Evolutionary conservation across 2,113 vertebrate genomes (phyloP).

Genomic region (Clarias batrachus): DNA sequence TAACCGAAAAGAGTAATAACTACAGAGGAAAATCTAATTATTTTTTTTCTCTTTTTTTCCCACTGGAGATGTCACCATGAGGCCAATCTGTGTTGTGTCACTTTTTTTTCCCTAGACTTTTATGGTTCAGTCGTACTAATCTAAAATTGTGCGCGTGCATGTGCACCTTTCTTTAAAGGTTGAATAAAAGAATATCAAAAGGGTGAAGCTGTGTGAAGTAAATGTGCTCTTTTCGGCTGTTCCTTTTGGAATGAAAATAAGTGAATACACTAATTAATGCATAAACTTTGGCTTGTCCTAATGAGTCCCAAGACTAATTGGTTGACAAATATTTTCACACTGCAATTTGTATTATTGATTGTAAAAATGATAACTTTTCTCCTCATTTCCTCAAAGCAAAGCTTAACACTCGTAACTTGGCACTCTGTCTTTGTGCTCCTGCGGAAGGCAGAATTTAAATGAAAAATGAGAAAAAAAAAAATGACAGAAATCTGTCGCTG

Average conservation of each 20-base stretch:
- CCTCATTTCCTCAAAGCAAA: neutral
- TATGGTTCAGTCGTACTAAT: neutral
- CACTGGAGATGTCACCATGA: neutral
- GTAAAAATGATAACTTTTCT: neutral
- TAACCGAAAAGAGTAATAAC: conserved; percentile 51
- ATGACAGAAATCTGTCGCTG: conserved; percentile 1
- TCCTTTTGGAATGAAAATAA: neutral
- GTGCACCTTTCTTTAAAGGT: neutral
- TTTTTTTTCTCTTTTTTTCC: conserved; percentile 24
- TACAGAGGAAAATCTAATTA: conserved; percentile 42
- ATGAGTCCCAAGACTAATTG: conserved; percentile 5
- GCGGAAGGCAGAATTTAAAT: conserved; percentile 5
- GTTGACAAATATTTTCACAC: neutral
- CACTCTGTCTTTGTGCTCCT: conserved; percentile 16
- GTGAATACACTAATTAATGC: conserved; percentile 28
- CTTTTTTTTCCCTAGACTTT: neutral
- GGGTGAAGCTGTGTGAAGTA: neutral
- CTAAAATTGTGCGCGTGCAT: neutral
- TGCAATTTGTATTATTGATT: neutral
- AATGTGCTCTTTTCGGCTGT: neutral
- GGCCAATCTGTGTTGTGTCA: neutral
- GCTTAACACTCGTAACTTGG: neutral
- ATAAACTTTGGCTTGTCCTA: neutral
- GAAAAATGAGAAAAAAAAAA: conserved; percentile 1
- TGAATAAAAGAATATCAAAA: neutral